These are phyloP conservation scores for Leptodactylus fallax DNA, from an alignment of 2,797 vertebrate species.

Conservation along the genomic window DNA sequence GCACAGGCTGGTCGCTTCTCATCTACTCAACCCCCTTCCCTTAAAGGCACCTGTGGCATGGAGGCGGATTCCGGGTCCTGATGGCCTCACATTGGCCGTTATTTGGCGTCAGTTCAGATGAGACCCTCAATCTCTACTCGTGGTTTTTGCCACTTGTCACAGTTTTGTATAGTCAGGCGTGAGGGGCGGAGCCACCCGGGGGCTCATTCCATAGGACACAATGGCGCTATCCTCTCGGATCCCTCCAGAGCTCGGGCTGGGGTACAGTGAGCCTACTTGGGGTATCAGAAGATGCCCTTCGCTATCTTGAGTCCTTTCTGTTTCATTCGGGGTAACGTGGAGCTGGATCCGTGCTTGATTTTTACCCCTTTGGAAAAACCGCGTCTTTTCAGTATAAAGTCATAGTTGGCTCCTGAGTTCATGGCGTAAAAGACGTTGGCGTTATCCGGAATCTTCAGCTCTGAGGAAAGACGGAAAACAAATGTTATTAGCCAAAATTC, in stretches of 20 bases:
- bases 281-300: conserved; percentile 90
- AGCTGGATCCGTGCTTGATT: conserved; percentile 87
- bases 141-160: neutral
- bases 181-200: neutral
- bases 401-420: conserved; percentile 95
- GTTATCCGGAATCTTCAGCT: conserved; percentile 92
- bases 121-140: conserved; percentile 19
- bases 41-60: conserved; percentile 79
- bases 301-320: conserved; percentile 95
- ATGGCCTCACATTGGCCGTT: conserved; percentile 62
- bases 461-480: conserved; percentile 68
- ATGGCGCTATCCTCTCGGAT: conserved; percentile 43
- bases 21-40: conserved; percentile 28
- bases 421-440: conserved; percentile 97
- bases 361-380: conserved; percentile 81
- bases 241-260: conserved; percentile 65
- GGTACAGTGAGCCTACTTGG: conserved; percentile 55
- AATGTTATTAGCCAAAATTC: neutral
- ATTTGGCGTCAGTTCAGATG: conserved; percentile 34
- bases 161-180: neutral
- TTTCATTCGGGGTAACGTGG: conserved; percentile 92
- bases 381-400: conserved; percentile 91
- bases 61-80: conserved; percentile 69
- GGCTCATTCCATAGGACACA: neutral
- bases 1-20: conserved; percentile 22